Conservation (phyloP, 2,797 vertebrate species). For the Danio albolineatus region DNA sequence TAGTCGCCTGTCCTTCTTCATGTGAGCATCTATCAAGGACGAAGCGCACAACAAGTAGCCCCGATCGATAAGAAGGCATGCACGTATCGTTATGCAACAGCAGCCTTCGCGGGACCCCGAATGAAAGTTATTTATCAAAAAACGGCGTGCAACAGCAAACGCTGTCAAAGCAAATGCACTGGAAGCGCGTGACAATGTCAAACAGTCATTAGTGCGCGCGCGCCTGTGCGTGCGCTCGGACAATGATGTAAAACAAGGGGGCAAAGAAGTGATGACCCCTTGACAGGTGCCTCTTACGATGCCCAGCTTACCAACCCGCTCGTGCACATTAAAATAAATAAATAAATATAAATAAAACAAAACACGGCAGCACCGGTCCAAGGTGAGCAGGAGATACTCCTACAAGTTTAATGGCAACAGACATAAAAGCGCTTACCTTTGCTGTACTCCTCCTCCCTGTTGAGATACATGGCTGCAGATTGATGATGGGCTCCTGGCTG, state of each 20-base stretch:
- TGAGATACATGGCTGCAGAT: conserved; percentile 84
- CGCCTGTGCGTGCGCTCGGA: conserved; percentile 13
- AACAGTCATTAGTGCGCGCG: conserved; percentile 29
- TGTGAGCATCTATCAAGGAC: conserved; percentile 40
- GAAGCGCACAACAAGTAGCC: conserved; percentile 62
- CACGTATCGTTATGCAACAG: conserved; percentile 40
- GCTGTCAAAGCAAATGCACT: neutral
- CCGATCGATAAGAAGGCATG: conserved; percentile 13
- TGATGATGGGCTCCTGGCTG: conserved; percentile 52
- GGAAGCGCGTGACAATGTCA: conserved; percentile 54
- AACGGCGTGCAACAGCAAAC: conserved; percentile 3
- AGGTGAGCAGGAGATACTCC: conserved; percentile 46
- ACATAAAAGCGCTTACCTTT: conserved; percentile 76
- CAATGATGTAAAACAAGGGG: conserved; percentile 33
- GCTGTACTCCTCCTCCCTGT: conserved; percentile 81
- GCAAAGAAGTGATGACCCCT: conserved; percentile 57
- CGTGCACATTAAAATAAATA: neutral
- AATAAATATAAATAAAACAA: no score
- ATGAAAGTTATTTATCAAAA: conserved; percentile 31
- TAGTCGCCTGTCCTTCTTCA: conserved; percentile 63
- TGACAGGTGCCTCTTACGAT: conserved; percentile 37
- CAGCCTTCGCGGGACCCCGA: conserved; percentile 16
- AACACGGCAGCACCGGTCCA: conserved; percentile 57
- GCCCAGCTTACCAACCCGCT: neutral
- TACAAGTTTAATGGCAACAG: conserved; percentile 57